Conservation (phyloP, 2,888 invertebrate genomes). For the Platycheirus rosarum region DNA sequence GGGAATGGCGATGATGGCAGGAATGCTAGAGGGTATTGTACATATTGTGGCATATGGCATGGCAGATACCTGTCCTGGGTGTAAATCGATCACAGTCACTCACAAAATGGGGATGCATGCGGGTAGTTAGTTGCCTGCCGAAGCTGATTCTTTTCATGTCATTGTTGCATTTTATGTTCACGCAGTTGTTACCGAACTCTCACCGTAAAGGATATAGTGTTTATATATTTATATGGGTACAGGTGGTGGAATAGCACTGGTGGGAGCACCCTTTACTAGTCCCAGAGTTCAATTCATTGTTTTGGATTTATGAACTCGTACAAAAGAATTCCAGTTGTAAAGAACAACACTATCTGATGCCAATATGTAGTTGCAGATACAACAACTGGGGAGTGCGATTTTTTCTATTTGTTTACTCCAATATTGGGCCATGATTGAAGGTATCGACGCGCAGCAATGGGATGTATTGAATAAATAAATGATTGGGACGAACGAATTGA, state of each 20-base stretch:
- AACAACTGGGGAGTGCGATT: conserved; percentile 26
- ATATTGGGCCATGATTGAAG: conserved; percentile 60
- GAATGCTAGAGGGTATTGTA: neutral
- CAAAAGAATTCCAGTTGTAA: conserved; percentile 57
- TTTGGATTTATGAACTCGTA: conserved; percentile 68
- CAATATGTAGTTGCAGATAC: conserved; percentile 17
- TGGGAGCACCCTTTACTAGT: neutral
- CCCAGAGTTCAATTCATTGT: conserved; percentile 33
- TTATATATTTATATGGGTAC: conserved; percentile 11
- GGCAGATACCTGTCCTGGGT: conserved; percentile 47
- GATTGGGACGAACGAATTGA: conserved; percentile 65
- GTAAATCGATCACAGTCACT: conserved; percentile 69
- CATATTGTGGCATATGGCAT: neutral
- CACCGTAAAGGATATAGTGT: conserved; percentile 5
- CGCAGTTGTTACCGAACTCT: conserved; percentile 32
- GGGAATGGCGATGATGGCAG: neutral
- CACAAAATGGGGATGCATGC: conserved; percentile 7
- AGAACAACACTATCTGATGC: conserved; percentile 46
- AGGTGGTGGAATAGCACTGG: conserved; percentile 1
- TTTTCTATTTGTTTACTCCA: conserved; percentile 46
- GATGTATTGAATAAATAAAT: conserved; percentile 69
- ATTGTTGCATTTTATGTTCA: conserved; percentile 48
- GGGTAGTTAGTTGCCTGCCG: neutral
- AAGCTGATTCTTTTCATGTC: conserved; percentile 44
- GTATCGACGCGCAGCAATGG: conserved; percentile 58